Evolutionary conservation across 2,113 vertebrate species (phyloP).

Genomic region (Oxygymnocypris stewartii): DNA sequence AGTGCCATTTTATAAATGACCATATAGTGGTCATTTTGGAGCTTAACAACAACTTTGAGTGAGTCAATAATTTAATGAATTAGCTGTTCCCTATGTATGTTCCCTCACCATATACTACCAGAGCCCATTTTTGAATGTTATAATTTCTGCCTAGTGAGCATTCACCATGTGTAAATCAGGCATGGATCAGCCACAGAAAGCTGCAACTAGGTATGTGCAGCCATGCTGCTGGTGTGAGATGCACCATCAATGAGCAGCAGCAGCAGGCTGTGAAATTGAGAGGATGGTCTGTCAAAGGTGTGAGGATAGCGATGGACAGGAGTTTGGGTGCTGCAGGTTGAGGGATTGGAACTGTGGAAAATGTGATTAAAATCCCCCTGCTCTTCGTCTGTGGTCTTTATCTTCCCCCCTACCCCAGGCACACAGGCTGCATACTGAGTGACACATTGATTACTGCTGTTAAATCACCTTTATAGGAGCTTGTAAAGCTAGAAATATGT

Average conservation of each 20-base stretch:
- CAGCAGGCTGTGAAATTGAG: conserved; percentile 60
- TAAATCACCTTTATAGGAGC: conserved; percentile 56
- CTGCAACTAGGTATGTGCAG: conserved; percentile 34
- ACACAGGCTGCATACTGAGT: conserved; percentile 41
- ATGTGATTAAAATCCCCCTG: conserved; percentile 50
- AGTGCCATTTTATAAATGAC: not conserved
- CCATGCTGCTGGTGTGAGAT: conserved; percentile 38
- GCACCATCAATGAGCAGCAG: conserved; percentile 43
- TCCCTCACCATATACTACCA: not conserved
- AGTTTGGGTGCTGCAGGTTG: conserved; percentile 38
- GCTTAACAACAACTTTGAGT: not conserved
- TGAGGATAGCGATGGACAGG: conserved; percentile 27
- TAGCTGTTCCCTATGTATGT: not conserved
- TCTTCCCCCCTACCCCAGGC: conserved; percentile 21
- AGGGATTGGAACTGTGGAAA: conserved; percentile 49
- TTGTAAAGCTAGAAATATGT: conserved; percentile 50
- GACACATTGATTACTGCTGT: conserved; percentile 58
- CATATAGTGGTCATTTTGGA: not conserved
- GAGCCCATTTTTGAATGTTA: conserved; percentile 6
- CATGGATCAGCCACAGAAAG: conserved; percentile 47
- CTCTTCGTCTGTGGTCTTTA: conserved; percentile 47
- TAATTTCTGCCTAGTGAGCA: conserved; percentile 46
- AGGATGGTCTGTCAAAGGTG: conserved; percentile 47
- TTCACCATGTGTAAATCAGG: conserved; percentile 30
- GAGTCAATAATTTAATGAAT: not conserved